A percentile compares a stretch with the other conserved stretches of the same genome.
These are phyloP conservation scores for Circaetus gallicus DNA, from an alignment of 2,113 vertebrate genomes.

Conservation along the genomic window DNA sequence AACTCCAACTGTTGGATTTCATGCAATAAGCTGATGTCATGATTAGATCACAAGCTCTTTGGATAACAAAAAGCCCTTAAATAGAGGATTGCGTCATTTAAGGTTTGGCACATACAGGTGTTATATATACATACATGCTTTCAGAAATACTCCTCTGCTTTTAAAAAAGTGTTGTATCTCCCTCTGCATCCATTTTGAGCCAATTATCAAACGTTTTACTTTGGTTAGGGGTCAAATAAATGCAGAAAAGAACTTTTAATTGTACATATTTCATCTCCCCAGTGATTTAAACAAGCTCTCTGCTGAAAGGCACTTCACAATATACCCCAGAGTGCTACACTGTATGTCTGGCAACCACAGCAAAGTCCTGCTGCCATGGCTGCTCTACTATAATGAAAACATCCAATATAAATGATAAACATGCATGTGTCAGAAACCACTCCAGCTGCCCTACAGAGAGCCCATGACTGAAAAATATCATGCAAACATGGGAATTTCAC, in stretches of 20 bases:
- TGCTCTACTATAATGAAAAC: neutral
- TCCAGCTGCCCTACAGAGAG: neutral
- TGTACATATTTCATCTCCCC: neutral
- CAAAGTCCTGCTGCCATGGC: neutral
- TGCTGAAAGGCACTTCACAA: neutral
- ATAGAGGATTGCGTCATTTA: neutral
- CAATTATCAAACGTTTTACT: neutral
- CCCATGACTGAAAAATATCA: neutral
- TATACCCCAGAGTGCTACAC: neutral
- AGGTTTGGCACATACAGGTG: neutral
- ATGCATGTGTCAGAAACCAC: neutral
- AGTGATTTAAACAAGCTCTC: neutral
- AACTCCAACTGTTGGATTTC: neutral
- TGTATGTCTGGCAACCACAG: neutral
- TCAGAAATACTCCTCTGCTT: too few species aligned
- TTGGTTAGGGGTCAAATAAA: neutral
- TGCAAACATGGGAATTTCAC: neutral
- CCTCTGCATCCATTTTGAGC: neutral
- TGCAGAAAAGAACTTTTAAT: neutral
- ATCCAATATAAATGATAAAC: neutral
- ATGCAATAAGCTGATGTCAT: neutral
- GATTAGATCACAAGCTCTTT: neutral
- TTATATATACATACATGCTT: neutral
- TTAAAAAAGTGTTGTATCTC: neutral
- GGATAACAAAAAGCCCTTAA: neutral